Evolutionary conservation across 37 sponge, comb jelly and placozoan genomes (phyloP).

Genomic region (Agelas oroides): DNA sequence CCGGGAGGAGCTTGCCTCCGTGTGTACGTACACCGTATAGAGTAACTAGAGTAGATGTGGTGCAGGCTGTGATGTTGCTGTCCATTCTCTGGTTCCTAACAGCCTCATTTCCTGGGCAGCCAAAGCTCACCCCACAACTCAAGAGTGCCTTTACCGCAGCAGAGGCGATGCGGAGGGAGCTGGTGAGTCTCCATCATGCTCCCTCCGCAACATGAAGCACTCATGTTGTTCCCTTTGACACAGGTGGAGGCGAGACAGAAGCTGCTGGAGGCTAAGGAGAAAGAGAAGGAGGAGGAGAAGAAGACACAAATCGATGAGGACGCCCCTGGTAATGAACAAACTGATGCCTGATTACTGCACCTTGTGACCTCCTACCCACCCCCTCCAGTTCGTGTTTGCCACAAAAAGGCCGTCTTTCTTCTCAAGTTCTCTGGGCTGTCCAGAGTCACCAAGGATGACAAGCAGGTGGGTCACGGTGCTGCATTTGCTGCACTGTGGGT

Average conservation of each 20-base stretch:
- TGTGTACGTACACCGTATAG: neutral
- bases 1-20: slow-evolving; percentile 72
- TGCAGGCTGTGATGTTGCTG: slow-evolving; percentile 13
- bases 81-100: no score
- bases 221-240: neutral
- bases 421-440: slow-evolving; percentile 91
- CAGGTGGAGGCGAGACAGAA: slow-evolving; percentile 87
- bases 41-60: no score
- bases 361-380: neutral
- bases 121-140: slow-evolving; percentile 34
- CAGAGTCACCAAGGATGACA: neutral
- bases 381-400: slow-evolving; percentile 59
- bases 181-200: slow-evolving; percentile 29
- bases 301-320: slow-evolving; percentile 59
- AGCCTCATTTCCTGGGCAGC: neutral
- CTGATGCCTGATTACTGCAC: neutral
- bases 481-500: no score
- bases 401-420: slow-evolving; percentile 84
- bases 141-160: slow-evolving; percentile 66
- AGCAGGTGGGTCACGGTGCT: neutral
- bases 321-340: slow-evolving; percentile 43
- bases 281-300: slow-evolving; percentile 47
- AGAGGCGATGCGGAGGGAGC: slow-evolving; percentile 75
- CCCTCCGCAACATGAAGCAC: neutral
- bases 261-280: slow-evolving; percentile 42